These are phyloP conservation scores for Tapirus terrestris DNA, from an alignment of 2,113 vertebrate genomes.

Conservation along the genomic window DNA sequence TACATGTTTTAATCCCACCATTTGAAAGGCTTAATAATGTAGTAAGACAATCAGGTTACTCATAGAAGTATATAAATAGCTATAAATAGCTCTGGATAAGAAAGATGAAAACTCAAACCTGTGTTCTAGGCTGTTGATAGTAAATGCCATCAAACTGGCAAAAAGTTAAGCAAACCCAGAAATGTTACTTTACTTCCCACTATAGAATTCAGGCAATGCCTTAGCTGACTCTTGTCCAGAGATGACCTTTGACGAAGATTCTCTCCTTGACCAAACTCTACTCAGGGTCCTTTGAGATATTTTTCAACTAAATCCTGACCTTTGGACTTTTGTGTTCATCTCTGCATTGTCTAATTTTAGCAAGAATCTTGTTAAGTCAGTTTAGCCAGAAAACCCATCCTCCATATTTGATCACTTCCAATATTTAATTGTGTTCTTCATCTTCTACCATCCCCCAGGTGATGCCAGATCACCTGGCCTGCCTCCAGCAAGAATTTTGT, in stretches of 20 bases:
- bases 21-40: neutral
- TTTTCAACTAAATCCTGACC: neutral
- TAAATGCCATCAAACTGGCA: neutral
- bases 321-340: neutral
- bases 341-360: neutral
- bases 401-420: neutral
- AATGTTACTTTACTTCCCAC: neutral
- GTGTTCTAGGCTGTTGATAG: neutral
- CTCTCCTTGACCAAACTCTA: neutral
- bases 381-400: neutral
- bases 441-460: neutral
- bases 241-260: neutral
- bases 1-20: neutral
- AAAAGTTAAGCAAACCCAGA: neutral
- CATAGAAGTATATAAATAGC: neutral
- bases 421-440: neutral
- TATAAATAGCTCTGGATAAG: neutral
- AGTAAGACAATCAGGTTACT: neutral
- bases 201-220: neutral
- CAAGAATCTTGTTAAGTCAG: neutral
- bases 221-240: neutral
- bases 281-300: neutral
- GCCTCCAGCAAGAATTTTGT: neutral
- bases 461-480: neutral
- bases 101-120: neutral